These are phyloP conservation scores for Frankliniella fusca DNA, from an alignment of 2,888 invertebrate species.

Conservation along the genomic window DNA sequence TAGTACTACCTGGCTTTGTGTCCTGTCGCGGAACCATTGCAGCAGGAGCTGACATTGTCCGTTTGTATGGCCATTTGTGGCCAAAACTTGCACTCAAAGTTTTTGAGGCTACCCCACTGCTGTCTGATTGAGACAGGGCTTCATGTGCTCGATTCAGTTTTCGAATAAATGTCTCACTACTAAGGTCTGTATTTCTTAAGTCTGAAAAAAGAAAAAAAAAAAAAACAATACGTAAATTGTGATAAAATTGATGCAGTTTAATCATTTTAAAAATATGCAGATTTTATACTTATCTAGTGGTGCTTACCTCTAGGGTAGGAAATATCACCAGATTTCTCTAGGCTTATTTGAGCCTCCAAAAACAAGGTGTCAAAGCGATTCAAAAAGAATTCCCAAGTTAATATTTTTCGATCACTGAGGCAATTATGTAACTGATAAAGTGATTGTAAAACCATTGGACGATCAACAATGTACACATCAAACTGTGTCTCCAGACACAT, in stretches of 20 bases:
- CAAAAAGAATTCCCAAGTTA: slow-evolving; percentile 97
- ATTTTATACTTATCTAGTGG: slow-evolving; percentile 8
- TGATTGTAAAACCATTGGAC: slow-evolving; percentile 93
- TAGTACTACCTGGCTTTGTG: slow-evolving; percentile 53
- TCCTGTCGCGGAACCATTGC: slow-evolving; percentile 73
- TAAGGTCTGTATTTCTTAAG: slow-evolving; percentile 80
- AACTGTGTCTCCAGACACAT: slow-evolving; percentile 97
- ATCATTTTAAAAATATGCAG: not conserved
- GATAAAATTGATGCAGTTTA: slow-evolving; percentile 5
- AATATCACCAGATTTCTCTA: slow-evolving; percentile 80
- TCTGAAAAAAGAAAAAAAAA: slow-evolving; percentile 54
- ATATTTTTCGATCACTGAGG: slow-evolving; percentile 80
- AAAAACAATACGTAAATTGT: not conserved
- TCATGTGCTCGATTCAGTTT: slow-evolving; percentile 87
- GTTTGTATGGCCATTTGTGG: slow-evolving; percentile 90
- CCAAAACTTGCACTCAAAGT: slow-evolving; percentile 84
- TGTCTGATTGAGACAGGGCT: slow-evolving; percentile 72
- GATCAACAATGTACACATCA: slow-evolving; percentile 92
- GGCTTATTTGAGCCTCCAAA: slow-evolving; percentile 89
- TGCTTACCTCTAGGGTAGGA: slow-evolving; percentile 70
- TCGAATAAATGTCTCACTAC: slow-evolving; percentile 76
- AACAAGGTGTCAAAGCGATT: slow-evolving; percentile 93
- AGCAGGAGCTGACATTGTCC: slow-evolving; percentile 90
- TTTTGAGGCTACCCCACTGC: slow-evolving; percentile 58
- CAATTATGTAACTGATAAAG: slow-evolving; percentile 92